Conservation (phyloP, 64 coral and sea anemone genomes). For the Stichodactyla mertensii region DNA sequence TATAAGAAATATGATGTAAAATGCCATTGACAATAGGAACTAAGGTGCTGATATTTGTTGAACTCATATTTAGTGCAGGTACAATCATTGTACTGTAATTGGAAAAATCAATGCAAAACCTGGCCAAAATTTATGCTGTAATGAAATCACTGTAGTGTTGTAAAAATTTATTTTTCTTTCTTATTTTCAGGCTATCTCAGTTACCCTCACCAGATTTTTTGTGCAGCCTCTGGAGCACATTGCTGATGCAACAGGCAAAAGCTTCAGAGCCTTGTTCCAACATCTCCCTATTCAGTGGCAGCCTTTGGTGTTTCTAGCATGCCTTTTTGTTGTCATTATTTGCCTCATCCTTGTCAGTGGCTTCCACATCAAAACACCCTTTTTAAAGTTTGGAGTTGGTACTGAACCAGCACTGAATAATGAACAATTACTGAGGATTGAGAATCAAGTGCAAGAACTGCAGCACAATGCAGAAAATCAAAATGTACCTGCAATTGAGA, state of each 20-base stretch:
- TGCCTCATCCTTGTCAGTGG: slow-evolving; percentile 57
- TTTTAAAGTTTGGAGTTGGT: slow-evolving; percentile 41
- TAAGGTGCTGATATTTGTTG: too few species aligned
- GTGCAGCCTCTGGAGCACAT: slow-evolving; percentile 83
- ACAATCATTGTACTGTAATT: too few species aligned
- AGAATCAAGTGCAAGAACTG: slow-evolving; percentile 20
- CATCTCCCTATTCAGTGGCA: slow-evolving; percentile 89
- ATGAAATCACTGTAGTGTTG: too few species aligned
- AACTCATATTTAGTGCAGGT: too few species aligned
- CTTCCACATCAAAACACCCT: slow-evolving; percentile 58
- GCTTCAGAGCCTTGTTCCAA: slow-evolving; percentile 82
- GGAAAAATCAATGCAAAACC: too few species aligned
- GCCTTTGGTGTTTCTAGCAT: slow-evolving; percentile 70
- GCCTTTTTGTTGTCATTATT: slow-evolving; percentile 47
- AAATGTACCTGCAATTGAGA: slow-evolving; percentile 13
- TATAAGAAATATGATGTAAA: too few species aligned
- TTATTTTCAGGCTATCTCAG: slow-evolving; percentile 72
- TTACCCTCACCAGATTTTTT: slow-evolving; percentile 74
- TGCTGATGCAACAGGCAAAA: slow-evolving; percentile 82
- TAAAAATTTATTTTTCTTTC: not conserved
- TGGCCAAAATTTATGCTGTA: too few species aligned
- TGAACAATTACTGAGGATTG: not conserved
- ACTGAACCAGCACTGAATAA: not conserved
- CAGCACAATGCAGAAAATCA: not conserved
- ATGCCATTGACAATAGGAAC: too few species aligned